These are phyloP conservation scores for Piprites chloris DNA, from an alignment of 2,113 vertebrate species.

Conservation along the genomic window DNA sequence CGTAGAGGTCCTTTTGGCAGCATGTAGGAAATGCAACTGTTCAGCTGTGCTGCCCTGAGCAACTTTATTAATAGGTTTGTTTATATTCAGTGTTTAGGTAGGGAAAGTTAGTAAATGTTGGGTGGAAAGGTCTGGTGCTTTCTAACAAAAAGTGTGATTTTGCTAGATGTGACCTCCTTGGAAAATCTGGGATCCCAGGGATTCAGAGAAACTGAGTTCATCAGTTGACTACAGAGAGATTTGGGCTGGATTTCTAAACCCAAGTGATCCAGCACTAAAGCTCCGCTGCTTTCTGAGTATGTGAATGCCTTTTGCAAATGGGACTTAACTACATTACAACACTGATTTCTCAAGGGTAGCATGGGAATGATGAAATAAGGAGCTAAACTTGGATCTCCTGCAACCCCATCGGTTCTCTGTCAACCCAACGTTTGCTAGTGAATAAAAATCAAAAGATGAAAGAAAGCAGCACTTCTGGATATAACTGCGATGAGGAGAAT, in stretches of 20 bases:
- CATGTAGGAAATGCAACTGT: neutral
- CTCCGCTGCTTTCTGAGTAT: neutral
- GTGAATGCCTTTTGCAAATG: neutral
- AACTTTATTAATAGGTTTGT: too few relatives aligned
- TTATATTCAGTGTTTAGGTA: too few relatives aligned
- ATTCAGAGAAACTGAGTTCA: too few relatives aligned
- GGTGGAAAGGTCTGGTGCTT: too few relatives aligned
- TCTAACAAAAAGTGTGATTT: too few relatives aligned
- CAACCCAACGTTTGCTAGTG: neutral
- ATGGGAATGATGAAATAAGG: neutral
- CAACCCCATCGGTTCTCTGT: neutral
- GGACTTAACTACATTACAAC: neutral
- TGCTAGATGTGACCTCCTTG: too few relatives aligned
- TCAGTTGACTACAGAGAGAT: neutral
- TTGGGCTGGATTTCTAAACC: neutral
- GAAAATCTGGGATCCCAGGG: too few relatives aligned
- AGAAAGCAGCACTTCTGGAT: neutral
- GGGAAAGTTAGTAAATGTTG: too few relatives aligned
- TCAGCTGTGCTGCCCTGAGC: neutral
- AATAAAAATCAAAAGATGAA: neutral
- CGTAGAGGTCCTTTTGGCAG: neutral
- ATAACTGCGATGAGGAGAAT: neutral
- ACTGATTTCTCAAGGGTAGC: neutral
- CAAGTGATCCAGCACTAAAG: neutral
- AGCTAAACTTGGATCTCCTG: neutral